phyloP scores from a whole-genome alignment of 2,888 invertebrate species.

The Venustoraphidia nigricollis region DNA sequence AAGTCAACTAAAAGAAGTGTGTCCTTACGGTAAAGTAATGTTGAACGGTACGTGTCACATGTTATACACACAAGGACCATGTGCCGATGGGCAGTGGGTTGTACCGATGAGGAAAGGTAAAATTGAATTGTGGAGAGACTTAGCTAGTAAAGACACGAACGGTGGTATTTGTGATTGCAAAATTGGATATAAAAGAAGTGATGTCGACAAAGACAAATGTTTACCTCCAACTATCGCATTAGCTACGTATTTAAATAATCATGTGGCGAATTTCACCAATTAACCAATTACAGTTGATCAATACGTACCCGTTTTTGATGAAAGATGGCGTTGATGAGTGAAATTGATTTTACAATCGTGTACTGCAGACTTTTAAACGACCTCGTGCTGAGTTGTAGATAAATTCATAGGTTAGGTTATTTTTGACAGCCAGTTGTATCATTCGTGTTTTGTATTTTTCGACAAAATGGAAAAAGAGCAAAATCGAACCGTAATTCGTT shows the following conservation, averaged over 20 bases:
- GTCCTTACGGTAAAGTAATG: constrained; percentile 38
- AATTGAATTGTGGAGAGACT: constrained; percentile 18
- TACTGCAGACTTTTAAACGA: no score
- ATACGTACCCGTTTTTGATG: no score
- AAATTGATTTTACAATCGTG: no score
- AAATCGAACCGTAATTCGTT: no score
- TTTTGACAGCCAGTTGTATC: no score
- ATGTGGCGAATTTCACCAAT: no score
- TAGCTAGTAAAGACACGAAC: constrained; percentile 14
- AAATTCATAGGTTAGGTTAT: no score
- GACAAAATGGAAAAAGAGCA: no score
- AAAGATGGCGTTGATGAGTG: no score
- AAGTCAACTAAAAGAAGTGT: constrained; percentile 8
- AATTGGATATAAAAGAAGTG: constrained; percentile 40
- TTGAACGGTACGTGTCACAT: constrained; percentile 58
- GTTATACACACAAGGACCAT: constrained; percentile 64
- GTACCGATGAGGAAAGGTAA: constrained; percentile 34
- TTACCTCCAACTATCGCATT: constrained; percentile 45
- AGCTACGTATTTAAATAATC: constrained; percentile 44
- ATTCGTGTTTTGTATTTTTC: no score
- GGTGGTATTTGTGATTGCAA: constrained; percentile 39
- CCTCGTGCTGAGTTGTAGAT: no score
- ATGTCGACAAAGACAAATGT: constrained; percentile 28
- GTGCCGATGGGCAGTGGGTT: constrained; percentile 53
- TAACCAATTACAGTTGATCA: no score